These are phyloP conservation scores for Rhamphomyia laevipes DNA, from an alignment of 2,888 invertebrate species.

Conservation along the genomic window DNA sequence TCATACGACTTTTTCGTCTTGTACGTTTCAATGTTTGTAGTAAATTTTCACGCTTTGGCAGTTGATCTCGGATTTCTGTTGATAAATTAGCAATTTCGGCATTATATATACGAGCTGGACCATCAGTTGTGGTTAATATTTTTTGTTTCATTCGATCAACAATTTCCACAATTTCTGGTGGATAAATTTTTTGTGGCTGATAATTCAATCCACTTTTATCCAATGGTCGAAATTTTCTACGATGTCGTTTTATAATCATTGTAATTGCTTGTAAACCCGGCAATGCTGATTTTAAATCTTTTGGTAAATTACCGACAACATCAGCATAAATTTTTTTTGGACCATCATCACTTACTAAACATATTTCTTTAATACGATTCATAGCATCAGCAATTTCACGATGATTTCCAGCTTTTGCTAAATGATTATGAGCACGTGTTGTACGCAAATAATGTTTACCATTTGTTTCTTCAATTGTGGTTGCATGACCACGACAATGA, in stretches of 20 bases:
- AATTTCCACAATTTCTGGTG: background rate
- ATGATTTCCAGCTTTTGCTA: background rate
- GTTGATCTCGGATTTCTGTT: background rate
- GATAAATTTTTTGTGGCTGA: background rate
- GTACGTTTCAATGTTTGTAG: background rate
- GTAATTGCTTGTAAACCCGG: background rate
- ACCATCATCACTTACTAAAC: background rate
- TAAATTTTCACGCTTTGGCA: background rate
- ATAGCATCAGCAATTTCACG: background rate
- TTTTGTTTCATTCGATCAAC: background rate
- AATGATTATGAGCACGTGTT: background rate
- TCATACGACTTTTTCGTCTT: background rate
- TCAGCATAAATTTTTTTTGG: background rate
- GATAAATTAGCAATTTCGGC: background rate
- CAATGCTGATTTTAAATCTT: background rate
- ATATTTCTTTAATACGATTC: background rate
- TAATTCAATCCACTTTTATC: background rate
- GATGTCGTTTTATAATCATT: background rate
- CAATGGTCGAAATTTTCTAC: background rate
- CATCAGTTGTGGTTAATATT: background rate
- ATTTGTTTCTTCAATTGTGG: background rate
- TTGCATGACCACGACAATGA: background rate
- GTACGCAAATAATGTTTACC: background rate
- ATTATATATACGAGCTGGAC: background rate
- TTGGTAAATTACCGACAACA: background rate